Percentiles rank a stretch among this genome's conserved stretches.
Evolutionary conservation across 2,888 invertebrate species (phyloP).

Genomic region (Poecilobothrus nobilitatus): DNA sequence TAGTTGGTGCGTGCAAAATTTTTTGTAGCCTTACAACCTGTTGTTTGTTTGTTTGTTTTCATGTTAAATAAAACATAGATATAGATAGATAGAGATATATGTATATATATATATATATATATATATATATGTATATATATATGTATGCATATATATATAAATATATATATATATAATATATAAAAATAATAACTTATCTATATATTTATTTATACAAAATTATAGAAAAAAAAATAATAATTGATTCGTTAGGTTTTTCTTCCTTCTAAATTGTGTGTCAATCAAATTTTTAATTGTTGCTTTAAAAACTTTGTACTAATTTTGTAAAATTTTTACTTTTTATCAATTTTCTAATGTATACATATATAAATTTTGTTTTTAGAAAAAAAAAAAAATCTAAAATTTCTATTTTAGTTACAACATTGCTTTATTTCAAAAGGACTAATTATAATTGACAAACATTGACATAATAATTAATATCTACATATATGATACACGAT

Average conservation of each 20-base stretch:
- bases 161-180: no score
- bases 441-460: background rate
- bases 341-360: background rate
- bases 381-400: background rate
- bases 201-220: no score
- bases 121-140: no score
- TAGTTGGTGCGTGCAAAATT: conserved; percentile 60
- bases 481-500: no score
- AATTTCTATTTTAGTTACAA: conserved; percentile 2
- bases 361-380: background rate
- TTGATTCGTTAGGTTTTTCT: conserved; percentile 20
- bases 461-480: no score
- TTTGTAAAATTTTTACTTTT: no score
- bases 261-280: no score
- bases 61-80: conserved; percentile 9
- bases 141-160: no score
- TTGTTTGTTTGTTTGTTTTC: conserved; percentile 10
- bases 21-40: conserved; percentile 74
- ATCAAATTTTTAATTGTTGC: no score
- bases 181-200: no score
- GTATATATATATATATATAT: background rate
- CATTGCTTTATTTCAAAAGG: background rate
- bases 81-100: conserved; percentile 12
- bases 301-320: no score
- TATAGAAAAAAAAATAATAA: background rate